Evolutionary conservation across 2,797 vertebrate genomes (phyloP).

Genomic region (Myotis vivesi): DNA sequence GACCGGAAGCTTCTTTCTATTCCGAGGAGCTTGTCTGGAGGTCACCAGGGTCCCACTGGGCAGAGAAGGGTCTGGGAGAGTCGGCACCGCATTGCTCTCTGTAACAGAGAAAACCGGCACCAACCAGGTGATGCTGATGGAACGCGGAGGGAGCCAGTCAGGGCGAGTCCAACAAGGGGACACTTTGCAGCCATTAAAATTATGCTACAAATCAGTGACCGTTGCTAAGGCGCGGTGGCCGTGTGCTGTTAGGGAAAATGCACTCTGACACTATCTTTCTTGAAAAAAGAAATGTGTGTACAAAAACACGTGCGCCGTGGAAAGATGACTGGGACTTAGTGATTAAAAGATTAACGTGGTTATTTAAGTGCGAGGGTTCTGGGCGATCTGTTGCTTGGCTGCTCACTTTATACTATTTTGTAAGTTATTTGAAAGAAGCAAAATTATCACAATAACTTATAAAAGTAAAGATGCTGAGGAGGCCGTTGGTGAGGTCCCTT

Average conservation of each 20-base stretch:
- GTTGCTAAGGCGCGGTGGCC: too few species aligned
- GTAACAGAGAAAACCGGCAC: background rate
- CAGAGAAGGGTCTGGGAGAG: background rate
- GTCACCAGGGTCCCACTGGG: background rate
- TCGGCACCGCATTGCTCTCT: background rate
- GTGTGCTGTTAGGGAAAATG: background rate
- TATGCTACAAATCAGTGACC: too few species aligned
- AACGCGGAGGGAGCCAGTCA: background rate
- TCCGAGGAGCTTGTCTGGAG: background rate
- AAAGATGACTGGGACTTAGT: background rate
- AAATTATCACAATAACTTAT: background rate
- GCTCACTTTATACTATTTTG: background rate
- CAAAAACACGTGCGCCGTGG: background rate
- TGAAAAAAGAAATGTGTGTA: background rate
- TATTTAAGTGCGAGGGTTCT: background rate
- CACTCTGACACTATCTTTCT: background rate
- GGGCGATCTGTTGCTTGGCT: background rate
- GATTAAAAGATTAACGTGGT: background rate
- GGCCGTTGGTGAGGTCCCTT: background rate
- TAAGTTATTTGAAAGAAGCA: conserved; percentile 12
- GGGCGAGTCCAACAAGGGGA: background rate
- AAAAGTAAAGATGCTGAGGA: background rate
- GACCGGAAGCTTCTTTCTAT: background rate
- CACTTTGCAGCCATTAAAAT: background rate
- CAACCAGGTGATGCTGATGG: background rate